These are phyloP conservation scores for Ageneiosus marmoratus DNA, from an alignment of 2,113 vertebrate genomes.

Conservation along the genomic window DNA sequence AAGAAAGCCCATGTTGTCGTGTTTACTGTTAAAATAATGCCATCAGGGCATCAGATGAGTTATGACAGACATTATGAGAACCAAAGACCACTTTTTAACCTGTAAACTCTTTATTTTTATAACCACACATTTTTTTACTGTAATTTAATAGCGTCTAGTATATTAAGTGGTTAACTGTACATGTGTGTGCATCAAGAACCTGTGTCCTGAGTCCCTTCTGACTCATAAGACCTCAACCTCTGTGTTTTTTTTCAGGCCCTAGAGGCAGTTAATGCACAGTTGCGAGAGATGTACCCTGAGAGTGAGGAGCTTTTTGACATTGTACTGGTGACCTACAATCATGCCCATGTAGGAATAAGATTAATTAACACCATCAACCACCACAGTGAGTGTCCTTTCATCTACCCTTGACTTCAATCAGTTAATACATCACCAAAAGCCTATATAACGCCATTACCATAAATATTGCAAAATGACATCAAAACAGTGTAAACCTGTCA, in stretches of 20 bases:
- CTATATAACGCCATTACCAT: neutral
- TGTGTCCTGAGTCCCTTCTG: neutral
- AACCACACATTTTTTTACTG: neutral
- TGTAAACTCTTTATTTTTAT: neutral
- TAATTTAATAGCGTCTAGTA: too few species aligned
- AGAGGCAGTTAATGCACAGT: conserved; percentile 83
- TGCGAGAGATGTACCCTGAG: conserved; percentile 87
- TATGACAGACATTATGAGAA: neutral
- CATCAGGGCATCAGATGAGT: neutral
- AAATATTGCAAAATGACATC: neutral
- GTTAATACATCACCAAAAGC: neutral
- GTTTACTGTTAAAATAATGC: neutral
- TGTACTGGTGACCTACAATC: conserved; percentile 95
- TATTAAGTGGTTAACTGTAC: neutral
- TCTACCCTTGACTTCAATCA: neutral
- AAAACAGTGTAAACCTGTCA: neutral
- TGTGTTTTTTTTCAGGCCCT: conserved; percentile 76
- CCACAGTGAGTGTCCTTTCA: conserved; percentile 79
- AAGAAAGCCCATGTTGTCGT: neutral
- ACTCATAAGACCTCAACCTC: neutral
- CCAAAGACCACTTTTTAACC: neutral
- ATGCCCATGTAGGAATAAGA: conserved; percentile 92
- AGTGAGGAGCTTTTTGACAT: conserved; percentile 95
- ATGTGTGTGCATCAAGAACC: neutral
- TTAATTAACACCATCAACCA: conserved; percentile 99